Percentiles rank a stretch among this genome's conserved stretches.
phyloP scores from a whole-genome alignment of 2,888 invertebrate species.

The Agrenia bidenticulata region DNA sequence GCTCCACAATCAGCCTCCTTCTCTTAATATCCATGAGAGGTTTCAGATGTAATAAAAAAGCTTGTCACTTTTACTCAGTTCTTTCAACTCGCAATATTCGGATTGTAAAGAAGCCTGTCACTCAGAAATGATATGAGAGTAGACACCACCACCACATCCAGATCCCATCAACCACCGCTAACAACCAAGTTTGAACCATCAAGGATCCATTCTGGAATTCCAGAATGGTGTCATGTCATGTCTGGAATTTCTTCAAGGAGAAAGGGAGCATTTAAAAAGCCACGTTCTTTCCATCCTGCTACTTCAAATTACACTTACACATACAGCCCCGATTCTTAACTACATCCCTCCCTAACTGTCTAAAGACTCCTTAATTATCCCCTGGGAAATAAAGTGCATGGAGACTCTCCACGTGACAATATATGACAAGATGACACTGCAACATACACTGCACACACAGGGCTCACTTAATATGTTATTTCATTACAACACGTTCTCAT shows the following conservation, averaged over 20 bases:
- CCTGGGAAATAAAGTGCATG: too few species aligned
- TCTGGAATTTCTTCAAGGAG: background rate
- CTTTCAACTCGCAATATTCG: background rate
- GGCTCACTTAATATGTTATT: too few species aligned
- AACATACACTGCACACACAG: too few species aligned
- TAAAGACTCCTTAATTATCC: too few species aligned
- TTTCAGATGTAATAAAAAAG: background rate
- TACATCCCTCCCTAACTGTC: too few species aligned
- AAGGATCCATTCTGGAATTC: background rate
- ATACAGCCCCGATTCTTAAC: background rate
- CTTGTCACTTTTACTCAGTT: constrained; percentile 1
- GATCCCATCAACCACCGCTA: too few species aligned
- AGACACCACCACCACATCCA: too few species aligned
- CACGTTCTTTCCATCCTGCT: background rate
- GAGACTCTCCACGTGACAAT: too few species aligned
- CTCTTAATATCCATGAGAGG: too few species aligned
- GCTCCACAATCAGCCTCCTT: too few species aligned
- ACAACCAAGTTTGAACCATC: too few species aligned
- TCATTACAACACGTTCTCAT: background rate
- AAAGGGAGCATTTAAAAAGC: constrained; percentile 4
- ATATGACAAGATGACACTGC: too few species aligned
- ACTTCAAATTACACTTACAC: background rate
- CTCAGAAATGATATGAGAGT: background rate
- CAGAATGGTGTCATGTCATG: background rate
- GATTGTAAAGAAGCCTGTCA: background rate